Conservation (phyloP, 2,888 invertebrate species). For the Helleia helle region DNA sequence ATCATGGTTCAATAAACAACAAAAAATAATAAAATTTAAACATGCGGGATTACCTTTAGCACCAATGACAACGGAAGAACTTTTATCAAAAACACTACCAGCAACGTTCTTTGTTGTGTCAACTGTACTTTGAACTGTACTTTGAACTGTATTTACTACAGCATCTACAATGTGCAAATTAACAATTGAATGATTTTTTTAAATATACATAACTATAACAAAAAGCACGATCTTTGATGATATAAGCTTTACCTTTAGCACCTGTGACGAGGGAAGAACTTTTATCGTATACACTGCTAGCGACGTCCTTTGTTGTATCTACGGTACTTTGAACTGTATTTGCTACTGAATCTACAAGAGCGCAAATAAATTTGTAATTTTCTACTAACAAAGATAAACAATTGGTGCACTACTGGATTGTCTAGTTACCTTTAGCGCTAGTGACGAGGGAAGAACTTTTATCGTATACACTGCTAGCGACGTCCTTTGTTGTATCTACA, state of each 20-base stretch:
- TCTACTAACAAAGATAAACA: conserved; percentile 16
- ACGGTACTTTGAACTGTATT: conserved; percentile 35
- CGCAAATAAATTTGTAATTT: no score
- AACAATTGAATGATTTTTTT: no score
- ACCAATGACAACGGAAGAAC: conserved; percentile 31
- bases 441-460: conserved; percentile 33
- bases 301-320: conserved; percentile 56
- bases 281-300: conserved; percentile 54
- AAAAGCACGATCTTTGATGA: no score
- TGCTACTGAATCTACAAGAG: no score
- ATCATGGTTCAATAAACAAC: neutral
- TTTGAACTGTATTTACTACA: conserved; percentile 24
- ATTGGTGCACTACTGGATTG: no score
- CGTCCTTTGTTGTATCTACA: conserved; percentile 44
- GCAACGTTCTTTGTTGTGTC: conserved; percentile 57
- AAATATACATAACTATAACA: conserved; percentile 1
- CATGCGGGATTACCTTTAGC: conserved; percentile 33
- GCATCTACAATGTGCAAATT: conserved; percentile 16
- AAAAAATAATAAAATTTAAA: neutral
- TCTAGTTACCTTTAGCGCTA: conserved; percentile 42
- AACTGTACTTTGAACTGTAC: conserved; percentile 34
- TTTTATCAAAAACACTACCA: conserved; percentile 53
- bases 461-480: conserved; percentile 36
- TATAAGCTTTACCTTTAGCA: conserved; percentile 38
- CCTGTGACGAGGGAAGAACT: conserved; percentile 31